These are phyloP conservation scores for Thermophis baileyi DNA, from an alignment of 2,113 vertebrate species.

Conservation along the genomic window DNA sequence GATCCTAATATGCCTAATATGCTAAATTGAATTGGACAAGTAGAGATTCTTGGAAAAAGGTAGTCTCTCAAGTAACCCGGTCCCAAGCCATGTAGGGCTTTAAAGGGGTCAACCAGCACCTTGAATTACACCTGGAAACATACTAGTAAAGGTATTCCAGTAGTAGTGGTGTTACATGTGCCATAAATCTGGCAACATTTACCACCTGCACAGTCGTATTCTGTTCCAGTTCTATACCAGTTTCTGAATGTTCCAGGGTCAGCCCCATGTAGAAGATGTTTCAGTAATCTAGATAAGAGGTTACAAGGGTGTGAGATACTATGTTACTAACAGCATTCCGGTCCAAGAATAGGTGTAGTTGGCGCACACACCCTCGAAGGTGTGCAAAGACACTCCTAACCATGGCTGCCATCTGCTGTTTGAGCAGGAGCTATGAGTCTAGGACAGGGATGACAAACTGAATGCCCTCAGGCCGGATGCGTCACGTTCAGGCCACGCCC, in stretches of 20 bases:
- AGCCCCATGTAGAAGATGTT: background rate
- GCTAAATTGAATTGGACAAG: background rate
- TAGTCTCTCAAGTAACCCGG: background rate
- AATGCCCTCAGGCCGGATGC: too few species aligned
- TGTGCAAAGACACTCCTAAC: background rate
- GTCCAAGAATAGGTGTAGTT: background rate
- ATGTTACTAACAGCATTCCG: background rate
- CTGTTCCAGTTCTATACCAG: background rate
- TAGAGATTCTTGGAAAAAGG: background rate
- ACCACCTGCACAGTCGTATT: background rate
- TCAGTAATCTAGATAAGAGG: background rate
- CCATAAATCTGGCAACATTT: background rate
- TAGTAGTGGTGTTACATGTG: background rate
- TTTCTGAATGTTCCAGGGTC: background rate
- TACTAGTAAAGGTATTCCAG: background rate
- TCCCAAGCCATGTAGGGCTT: background rate
- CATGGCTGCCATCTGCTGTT: background rate
- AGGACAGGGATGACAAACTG: background rate
- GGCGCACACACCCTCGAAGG: background rate
- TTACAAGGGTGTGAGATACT: too few species aligned
- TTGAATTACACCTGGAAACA: background rate
- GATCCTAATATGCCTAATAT: background rate
- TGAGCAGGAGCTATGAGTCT: background rate
- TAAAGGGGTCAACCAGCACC: background rate
- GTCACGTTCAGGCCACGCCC: too few species aligned